Percentiles rank a stretch among this genome's conserved stretches.
Evolutionary conservation across 2,888 invertebrate genomes (phyloP).

Genomic region (Mongoloraphidia duomilia): DNA sequence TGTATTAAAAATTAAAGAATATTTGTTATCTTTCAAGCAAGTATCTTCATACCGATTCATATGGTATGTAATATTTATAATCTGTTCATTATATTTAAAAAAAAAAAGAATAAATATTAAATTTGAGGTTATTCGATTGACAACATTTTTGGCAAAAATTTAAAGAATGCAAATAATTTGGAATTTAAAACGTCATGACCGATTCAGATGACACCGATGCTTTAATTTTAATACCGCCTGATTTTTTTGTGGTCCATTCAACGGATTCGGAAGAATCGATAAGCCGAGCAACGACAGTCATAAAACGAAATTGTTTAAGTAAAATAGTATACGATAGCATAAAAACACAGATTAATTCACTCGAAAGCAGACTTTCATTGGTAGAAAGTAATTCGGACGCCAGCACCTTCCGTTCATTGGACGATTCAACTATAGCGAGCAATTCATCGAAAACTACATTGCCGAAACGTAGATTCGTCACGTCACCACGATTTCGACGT

Average conservation of each 20-base stretch:
- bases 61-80: too few species aligned
- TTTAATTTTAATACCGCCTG: constrained; percentile 62
- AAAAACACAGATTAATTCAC: constrained; percentile 45
- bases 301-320: constrained; percentile 13
- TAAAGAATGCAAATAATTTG: constrained; percentile 3
- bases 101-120: too few species aligned
- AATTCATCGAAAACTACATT: background rate
- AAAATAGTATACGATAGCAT: constrained; percentile 43
- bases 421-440: background rate
- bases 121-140: too few species aligned
- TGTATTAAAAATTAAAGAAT: too few species aligned
- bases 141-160: too few species aligned
- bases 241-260: constrained; percentile 49
- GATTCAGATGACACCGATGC: constrained; percentile 74
- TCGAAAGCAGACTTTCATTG: constrained; percentile 33
- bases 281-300: constrained; percentile 7
- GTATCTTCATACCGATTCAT: too few species aligned
- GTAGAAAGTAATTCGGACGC: constrained; percentile 31
- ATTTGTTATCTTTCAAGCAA: too few species aligned
- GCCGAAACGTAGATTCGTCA: background rate
- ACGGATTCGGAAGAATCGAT: constrained; percentile 36
- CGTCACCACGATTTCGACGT: background rate
- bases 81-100: too few species aligned
- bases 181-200: constrained; percentile 36
- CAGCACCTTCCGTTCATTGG: background rate